A percentile compares a stretch with the other conserved stretches of the same genome.
These are phyloP conservation scores for Drosophila paranaensis DNA, from an alignment of 2,888 invertebrate species.

Conservation along the genomic window DNA sequence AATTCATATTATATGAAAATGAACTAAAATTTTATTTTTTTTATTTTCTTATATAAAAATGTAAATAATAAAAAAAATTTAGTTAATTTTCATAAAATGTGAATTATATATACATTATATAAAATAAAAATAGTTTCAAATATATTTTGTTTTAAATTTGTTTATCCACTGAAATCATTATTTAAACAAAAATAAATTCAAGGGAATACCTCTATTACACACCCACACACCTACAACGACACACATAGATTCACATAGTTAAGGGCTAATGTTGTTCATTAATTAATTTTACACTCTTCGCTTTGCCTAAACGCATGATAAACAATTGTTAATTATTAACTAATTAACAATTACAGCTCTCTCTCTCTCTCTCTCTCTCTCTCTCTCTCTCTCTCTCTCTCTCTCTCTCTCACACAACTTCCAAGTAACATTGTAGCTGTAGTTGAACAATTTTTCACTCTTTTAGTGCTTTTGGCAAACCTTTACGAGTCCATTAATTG, in stretches of 20 bases:
- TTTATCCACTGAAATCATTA: background rate
- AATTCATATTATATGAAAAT: too few species aligned
- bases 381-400: too few species aligned
- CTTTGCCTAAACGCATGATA: background rate
- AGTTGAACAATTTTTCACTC: slow-evolving; percentile 26
- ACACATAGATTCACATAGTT: background rate
- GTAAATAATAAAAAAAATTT: too few species aligned
- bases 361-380: background rate
- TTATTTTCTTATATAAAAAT: too few species aligned
- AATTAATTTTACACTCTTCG: slow-evolving; percentile 2
- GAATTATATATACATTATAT: too few species aligned
- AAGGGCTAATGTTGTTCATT: background rate
- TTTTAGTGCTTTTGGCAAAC: slow-evolving; percentile 1
- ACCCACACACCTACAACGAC: too few species aligned
- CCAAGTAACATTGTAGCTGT: slow-evolving; percentile 51
- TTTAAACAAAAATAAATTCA: background rate
- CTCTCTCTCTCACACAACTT: background rate
- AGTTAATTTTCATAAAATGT: too few species aligned
- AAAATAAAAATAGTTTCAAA: too few species aligned
- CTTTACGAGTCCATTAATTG: slow-evolving; percentile 29
- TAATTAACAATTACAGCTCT: slow-evolving; percentile 16
- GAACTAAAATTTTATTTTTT: too few species aligned
- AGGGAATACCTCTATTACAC: background rate
- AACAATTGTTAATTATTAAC: slow-evolving; percentile 18
- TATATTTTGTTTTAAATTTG: too few species aligned